Conservation (phyloP, 1,140 invertebrate genomes). For the Drosophila melanica region DNA sequence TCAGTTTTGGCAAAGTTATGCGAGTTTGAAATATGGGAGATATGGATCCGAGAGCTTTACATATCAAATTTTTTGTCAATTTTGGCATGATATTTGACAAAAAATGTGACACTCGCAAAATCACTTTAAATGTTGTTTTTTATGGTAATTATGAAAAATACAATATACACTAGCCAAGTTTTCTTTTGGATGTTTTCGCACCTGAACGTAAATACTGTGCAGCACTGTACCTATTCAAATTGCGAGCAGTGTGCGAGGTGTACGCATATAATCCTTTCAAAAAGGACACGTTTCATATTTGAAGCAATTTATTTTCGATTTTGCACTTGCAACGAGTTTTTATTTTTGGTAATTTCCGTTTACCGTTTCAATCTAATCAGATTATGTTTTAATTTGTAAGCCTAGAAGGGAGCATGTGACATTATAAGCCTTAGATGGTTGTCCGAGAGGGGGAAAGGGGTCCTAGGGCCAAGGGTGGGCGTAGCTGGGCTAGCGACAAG, state of each 20-base stretch:
- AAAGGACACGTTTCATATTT: slow-evolving; percentile 40
- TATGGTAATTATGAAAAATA: too few relatives aligned
- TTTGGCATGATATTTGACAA: too few relatives aligned
- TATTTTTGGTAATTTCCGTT: slow-evolving; percentile 66
- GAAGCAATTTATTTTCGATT: slow-evolving; percentile 64
- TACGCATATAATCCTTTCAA: slow-evolving; percentile 1
- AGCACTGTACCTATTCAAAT: not conserved
- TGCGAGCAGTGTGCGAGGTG: not conserved
- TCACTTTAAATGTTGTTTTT: too few relatives aligned
- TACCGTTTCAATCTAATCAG: slow-evolving; percentile 57
- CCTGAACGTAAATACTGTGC: not conserved
- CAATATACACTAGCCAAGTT: too few relatives aligned
- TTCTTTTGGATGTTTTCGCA: too few relatives aligned
- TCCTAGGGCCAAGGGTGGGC: slow-evolving; percentile 8
- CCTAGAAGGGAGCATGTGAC: slow-evolving; percentile 12
- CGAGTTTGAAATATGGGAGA: too few relatives aligned
- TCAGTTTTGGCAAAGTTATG: too few relatives aligned
- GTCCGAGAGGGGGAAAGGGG: too few relatives aligned
- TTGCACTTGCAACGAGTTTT: slow-evolving; percentile 6
- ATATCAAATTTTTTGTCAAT: too few relatives aligned
- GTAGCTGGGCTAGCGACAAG: slow-evolving; percentile 16
- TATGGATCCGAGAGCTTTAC: too few relatives aligned
- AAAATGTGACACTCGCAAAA: too few relatives aligned
- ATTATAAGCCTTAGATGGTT: slow-evolving; percentile 7
- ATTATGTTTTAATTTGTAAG: slow-evolving; percentile 61